Evolutionary conservation across 2,888 invertebrate species (phyloP), one percentile per base, ranked within the genome.

Genomic region (Nomada fucata): DNA sequence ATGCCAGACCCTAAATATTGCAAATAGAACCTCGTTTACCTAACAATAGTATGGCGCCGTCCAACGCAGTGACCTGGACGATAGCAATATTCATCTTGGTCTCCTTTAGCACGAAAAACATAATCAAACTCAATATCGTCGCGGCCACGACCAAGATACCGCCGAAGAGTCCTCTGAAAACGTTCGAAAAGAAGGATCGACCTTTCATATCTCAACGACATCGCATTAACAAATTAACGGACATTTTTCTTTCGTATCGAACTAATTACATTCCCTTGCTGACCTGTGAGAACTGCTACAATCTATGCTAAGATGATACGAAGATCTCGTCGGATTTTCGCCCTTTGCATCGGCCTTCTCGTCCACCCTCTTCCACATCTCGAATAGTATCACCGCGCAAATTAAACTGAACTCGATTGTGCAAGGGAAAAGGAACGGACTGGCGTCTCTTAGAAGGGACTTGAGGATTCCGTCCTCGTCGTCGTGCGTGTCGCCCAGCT

Each of bases 361-460:
- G 92, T 95, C 95, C 71, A 97, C 96, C 93, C 97, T 97, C 94
- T 97, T 97, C 97, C 98, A 98, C 96, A 98, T 97, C 93, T 98
- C 97, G 92, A 97, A 98, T 75, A 93, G 90, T 82, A 92, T 91
- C 47, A 98, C 98, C 36, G 98, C 98, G 91, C 97, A 98, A 84
- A 98, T 97, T 69, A 98, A 95, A 57, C 97, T 97, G 94, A 98
- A 98, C 94, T 98, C 98, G 89, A 98, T 97, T 65, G 97, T 97
- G 91, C 98, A 98, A 0, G 98, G 98, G 92, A 97, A 98, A 76
- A 98, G 95, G 92, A 98, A 98, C 0, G 97, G 97, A 82, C 96
- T 96, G n/a, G 96, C 95, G 88, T 92, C 91, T 68, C 91, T 90
- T 42, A 96, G 95, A 76, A 96, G 92, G 65, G 95, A 95, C 18